Evolutionary conservation across 2,797 vertebrate species (phyloP).

Genomic region (Cyprinella venusta): DNA sequence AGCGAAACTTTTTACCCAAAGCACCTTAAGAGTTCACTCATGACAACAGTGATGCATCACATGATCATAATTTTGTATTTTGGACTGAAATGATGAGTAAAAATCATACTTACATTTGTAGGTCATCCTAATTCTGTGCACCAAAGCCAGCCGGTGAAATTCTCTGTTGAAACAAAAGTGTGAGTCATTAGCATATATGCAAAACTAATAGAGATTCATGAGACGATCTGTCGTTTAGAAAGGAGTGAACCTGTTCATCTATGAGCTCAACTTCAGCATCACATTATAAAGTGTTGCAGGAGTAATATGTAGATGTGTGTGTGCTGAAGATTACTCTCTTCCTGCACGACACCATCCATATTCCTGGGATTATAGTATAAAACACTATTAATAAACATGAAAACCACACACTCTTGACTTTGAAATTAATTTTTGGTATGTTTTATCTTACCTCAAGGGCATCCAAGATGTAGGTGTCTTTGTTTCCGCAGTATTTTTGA

Average conservation of each 20-base stretch:
- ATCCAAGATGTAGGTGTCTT: too few species aligned
- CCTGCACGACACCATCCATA: conserved; percentile 17
- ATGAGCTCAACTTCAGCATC: conserved; percentile 39
- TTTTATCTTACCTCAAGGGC: too few species aligned
- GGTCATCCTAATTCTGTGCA: conserved; percentile 48
- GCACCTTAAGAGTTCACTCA: background rate
- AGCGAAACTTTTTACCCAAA: background rate
- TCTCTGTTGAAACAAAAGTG: conserved; percentile 53
- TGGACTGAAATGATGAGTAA: background rate
- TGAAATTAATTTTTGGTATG: too few species aligned
- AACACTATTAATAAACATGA: conserved; percentile 28
- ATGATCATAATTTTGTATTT: background rate
- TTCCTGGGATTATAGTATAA: conserved; percentile 33
- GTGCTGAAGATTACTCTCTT: conserved; percentile 20
- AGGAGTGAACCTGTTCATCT: background rate
- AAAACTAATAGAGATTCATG: background rate
- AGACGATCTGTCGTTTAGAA: background rate
- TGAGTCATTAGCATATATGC: conserved; percentile 23
- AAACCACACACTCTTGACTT: conserved; percentile 15
- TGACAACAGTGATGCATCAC: background rate
- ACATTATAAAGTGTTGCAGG: background rate
- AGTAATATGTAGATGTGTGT: background rate
- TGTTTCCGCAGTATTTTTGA: too few species aligned
- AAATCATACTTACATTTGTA: conserved; percentile 55
- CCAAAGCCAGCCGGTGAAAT: conserved; percentile 26